Conservation (phyloP, 2,113 vertebrate genomes). For the Pterocles gutturalis region DNA sequence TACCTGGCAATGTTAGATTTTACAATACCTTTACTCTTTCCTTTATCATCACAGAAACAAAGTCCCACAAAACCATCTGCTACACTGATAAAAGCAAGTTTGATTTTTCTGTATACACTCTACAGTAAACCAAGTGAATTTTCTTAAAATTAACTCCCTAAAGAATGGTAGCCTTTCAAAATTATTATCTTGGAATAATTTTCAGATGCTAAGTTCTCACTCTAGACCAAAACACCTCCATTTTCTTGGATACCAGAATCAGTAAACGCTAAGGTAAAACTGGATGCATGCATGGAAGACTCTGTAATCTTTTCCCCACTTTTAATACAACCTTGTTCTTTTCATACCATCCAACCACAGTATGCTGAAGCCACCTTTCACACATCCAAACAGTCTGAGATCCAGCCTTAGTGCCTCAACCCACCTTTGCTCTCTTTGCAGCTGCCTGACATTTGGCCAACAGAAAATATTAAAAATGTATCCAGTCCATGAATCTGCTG, state of each 20-base stretch:
- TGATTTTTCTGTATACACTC: background rate
- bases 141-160: background rate
- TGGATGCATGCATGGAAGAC: fast-evolving
- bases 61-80: background rate
- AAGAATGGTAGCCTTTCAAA: fast-evolving
- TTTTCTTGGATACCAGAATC: background rate
- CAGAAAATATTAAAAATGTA: background rate
- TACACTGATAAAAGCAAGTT: background rate
- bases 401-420: background rate
- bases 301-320: fast-evolving
- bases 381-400: background rate
- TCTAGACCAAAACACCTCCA: background rate
- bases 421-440: background rate
- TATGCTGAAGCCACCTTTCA: background rate
- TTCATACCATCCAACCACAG: background rate
- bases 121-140: background rate
- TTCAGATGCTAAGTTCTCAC: background rate
- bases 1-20: background rate
- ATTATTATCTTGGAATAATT: too few relatives aligned
- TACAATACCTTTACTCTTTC: background rate
- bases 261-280: background rate
- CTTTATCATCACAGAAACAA: background rate
- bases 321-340: background rate
- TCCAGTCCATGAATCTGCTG: background rate
- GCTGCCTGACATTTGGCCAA: background rate